Conservation (phyloP, 2,113 vertebrate species). For the Hepsetus odoe region DNA sequence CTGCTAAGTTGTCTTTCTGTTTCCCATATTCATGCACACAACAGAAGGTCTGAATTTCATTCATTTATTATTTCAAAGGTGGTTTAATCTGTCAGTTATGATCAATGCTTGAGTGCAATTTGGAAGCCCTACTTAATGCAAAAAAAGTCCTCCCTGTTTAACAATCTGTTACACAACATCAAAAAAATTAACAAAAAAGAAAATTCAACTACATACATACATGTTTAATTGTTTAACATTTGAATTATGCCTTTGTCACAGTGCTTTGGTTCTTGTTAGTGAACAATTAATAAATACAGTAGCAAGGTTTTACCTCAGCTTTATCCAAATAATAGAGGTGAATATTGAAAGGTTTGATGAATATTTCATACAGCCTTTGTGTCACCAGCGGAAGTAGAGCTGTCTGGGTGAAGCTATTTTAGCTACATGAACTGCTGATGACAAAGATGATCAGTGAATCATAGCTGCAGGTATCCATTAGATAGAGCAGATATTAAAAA, state of each 20-base stretch:
- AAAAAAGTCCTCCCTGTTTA: neutral
- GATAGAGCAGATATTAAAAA: slow-evolving; percentile 17
- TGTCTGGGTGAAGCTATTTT: slow-evolving; percentile 27
- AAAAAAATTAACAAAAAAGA: neutral
- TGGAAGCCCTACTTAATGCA: neutral
- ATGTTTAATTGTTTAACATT: neutral
- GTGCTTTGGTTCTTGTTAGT: neutral
- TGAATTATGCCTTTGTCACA: slow-evolving; percentile 25
- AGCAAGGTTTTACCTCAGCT: slow-evolving; percentile 20
- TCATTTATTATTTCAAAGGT: too few relatives aligned
- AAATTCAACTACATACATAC: neutral
- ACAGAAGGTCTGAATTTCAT: too few relatives aligned
- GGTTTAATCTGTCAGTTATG: neutral
- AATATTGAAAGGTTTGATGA: slow-evolving; percentile 38
- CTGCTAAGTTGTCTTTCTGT: too few relatives aligned
- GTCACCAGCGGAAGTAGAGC: slow-evolving; percentile 26
- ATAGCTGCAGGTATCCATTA: slow-evolving; percentile 9
- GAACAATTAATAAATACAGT: slow-evolving; percentile 33
- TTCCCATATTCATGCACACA: too few relatives aligned
- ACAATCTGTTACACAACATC: neutral
- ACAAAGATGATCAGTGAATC: slow-evolving; percentile 22
- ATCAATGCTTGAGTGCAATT: slow-evolving; percentile 4
- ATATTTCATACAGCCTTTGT: slow-evolving; percentile 42
- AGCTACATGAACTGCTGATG: slow-evolving; percentile 6
- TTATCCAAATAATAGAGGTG: slow-evolving; percentile 18